Base-by-base conservation (phyloP, 1,140 invertebrate species). In the Whitmania pigra region DNA sequence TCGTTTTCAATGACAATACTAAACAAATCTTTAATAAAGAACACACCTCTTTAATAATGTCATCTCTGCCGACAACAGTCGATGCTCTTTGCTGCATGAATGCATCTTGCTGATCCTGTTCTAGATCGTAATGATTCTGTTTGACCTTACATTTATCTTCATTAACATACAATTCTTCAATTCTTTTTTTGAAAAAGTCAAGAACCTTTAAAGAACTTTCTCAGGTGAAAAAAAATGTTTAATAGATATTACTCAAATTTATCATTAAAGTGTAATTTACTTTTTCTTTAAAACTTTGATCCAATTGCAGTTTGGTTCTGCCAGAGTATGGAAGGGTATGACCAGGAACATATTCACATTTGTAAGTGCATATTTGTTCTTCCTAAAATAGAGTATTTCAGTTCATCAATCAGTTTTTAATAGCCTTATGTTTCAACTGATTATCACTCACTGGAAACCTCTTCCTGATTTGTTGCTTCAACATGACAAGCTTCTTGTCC, bases 11-110 rank as follows among this genome's bases (percentile, higher is more conserved):
- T 11, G 0, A 49, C 9, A 15, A 49, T 7, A 49, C 5, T 17
- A 49, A 49, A 17, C 43, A 11, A 13, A 36, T 36, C 6, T 3
- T 36, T 3, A 36, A 2, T 11, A 49, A 49, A 49, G 13, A 49
- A 49, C 2, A 49, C 29, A 74, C 74, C 72, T 73, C 53, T 27
- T 49, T 66, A 57, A 74, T 22, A 17, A 69, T 43, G 53, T 73
- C 71, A 36, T 73, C 53, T 15, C 74, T 40, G 31, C 74, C 74
- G 36, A 73, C 27, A 20, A 74, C 74, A 36, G 6, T 49, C 18
- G 73, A 53, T 4, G 71, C 66, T 27, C 74, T 43, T 27, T 54
- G 73, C 67, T 74, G 72, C 72, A 74, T 73, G 67, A 74, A 74
- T 6, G 71, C 71, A 53, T 74, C 72, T n/a, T 74, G 74, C 29